Conservation (phyloP, 2,797 vertebrate species). For the Nannoperca australis region DNA sequence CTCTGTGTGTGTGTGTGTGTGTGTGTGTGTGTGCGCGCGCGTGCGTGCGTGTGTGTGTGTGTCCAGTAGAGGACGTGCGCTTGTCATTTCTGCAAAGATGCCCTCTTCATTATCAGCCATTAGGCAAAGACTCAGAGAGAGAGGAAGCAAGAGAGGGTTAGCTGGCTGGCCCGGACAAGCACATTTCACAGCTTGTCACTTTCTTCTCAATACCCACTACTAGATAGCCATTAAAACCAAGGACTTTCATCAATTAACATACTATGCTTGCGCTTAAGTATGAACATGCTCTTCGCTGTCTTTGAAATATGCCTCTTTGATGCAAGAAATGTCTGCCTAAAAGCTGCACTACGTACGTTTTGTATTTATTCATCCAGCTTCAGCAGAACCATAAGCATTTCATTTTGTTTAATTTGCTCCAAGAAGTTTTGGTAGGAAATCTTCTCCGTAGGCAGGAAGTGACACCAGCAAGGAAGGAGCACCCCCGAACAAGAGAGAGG, state of each 20-base stretch:
- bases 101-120: slow-evolving; percentile 82
- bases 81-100: slow-evolving; percentile 76
- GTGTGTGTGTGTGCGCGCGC: slow-evolving; percentile 27
- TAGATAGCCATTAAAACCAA: slow-evolving; percentile 62
- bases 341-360: not conserved
- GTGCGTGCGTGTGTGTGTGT: slow-evolving; percentile 13
- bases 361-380: slow-evolving; percentile 2
- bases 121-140: slow-evolving; percentile 68
- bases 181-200: slow-evolving; percentile 71
- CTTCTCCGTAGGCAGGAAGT: slow-evolving; percentile 5
- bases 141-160: slow-evolving; percentile 58
- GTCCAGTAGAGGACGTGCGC: slow-evolving; percentile 65
- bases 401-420: not conserved
- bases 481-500: slow-evolving; percentile 2
- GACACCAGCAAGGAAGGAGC: slow-evolving; percentile 9
- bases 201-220: slow-evolving; percentile 42
- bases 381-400: not conserved
- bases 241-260: slow-evolving; percentile 65
- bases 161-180: slow-evolving; percentile 58
- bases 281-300: slow-evolving; percentile 40
- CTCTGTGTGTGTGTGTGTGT: slow-evolving; percentile 23
- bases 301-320: slow-evolving; percentile 46
- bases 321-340: slow-evolving; percentile 8
- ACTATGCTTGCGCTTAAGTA: slow-evolving; percentile 21
- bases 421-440: not conserved